These are phyloP conservation scores for Montipora sp. DNA, from an alignment of 64 coral and sea anemone genomes.

Conservation along the genomic window DNA sequence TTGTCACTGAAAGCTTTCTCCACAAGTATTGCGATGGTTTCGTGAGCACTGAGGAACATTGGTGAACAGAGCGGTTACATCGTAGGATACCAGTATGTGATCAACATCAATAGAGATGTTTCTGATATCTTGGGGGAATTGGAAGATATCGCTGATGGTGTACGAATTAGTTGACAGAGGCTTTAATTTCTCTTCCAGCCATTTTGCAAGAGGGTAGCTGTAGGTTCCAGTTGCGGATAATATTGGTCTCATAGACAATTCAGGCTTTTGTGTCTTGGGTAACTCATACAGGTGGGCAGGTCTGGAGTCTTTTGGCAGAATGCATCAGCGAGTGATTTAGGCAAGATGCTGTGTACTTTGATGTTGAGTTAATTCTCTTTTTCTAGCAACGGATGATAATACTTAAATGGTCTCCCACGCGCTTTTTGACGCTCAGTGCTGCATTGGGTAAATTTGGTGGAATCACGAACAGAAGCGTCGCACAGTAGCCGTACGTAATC, in stretches of 20 bases:
- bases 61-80: neutral
- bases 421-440: neutral
- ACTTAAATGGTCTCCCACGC: neutral
- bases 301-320: slow-evolving; percentile 27
- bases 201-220: slow-evolving; percentile 37
- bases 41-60: slow-evolving; percentile 7
- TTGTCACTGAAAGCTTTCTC: neutral
- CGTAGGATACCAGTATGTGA: slow-evolving; percentile 2
- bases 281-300: neutral
- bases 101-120: neutral
- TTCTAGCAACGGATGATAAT: neutral
- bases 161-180: neutral
- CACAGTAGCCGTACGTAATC: neutral
- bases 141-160: neutral
- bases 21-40: slow-evolving; percentile 32
- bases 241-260: slow-evolving; percentile 26
- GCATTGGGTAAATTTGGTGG: neutral
- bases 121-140: neutral
- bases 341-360: neutral
- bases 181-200: slow-evolving; percentile 41
- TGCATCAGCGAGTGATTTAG: slow-evolving; percentile 13
- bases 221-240: slow-evolving; percentile 33
- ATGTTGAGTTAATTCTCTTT: neutral
- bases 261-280: neutral
- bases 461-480: neutral